Conservation (phyloP, 2,797 vertebrate species). For the Salarias fasciatus region DNA sequence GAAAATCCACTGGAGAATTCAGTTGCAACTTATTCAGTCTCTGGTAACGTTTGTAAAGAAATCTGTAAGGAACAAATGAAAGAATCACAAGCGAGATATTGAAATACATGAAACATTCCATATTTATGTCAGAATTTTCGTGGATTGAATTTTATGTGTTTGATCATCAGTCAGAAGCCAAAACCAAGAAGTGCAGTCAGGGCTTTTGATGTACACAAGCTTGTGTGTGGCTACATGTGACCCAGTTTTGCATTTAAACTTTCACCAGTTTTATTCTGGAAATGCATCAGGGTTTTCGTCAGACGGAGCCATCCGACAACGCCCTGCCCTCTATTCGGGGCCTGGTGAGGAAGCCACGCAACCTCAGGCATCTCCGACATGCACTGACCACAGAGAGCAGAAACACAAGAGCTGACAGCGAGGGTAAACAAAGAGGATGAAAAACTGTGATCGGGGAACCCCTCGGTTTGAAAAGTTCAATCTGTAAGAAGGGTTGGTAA, state of each 20-base stretch:
- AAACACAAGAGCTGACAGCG: conserved; percentile 68
- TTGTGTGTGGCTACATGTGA: conserved; percentile 9
- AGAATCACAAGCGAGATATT: too few species aligned
- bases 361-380: conserved; percentile 79
- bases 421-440: conserved; percentile 63
- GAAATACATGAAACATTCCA: too few species aligned
- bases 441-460: conserved; percentile 52
- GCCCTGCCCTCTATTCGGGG: conserved; percentile 74
- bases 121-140: background rate
- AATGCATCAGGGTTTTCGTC: conserved; percentile 34
- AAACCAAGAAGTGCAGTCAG: too few species aligned
- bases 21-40: conserved; percentile 23
- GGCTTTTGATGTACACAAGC: background rate
- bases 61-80: too few species aligned
- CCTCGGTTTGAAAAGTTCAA: conserved; percentile 38
- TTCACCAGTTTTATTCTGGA: conserved; percentile 24
- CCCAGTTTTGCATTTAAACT: conserved; percentile 28
- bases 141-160: too few species aligned
- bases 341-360: conserved; percentile 66
- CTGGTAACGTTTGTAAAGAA: too few species aligned
- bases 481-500: conserved; percentile 30
- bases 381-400: conserved; percentile 66
- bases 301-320: conserved; percentile 56
- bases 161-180: too few species aligned
- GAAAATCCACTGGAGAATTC: conserved; percentile 37